Conservation (phyloP, 92 coral and sea anemone genomes). For the Epizoanthus illoricatus region DNA sequence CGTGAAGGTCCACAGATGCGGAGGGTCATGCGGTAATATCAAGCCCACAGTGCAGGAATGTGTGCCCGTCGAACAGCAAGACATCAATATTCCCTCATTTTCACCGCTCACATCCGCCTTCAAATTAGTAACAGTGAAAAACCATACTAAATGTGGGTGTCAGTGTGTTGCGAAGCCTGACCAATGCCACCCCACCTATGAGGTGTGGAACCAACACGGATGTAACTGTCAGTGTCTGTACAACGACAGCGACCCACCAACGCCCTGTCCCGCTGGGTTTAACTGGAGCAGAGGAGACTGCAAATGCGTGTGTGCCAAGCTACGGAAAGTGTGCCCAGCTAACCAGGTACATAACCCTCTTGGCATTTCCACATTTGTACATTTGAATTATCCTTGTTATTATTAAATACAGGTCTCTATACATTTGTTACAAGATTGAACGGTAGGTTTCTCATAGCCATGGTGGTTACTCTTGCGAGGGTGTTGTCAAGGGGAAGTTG, state of each 20-base stretch:
- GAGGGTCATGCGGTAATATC: conserved; percentile 58
- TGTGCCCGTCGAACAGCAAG: conserved; percentile 41
- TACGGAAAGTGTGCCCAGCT: conserved; percentile 54
- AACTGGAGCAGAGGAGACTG: conserved; percentile 56
- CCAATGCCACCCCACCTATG: conserved; percentile 27
- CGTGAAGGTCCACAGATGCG: conserved; percentile 68
- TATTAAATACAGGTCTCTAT: too few species aligned
- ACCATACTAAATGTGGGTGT: conserved; percentile 56
- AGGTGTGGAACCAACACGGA: conserved; percentile 34
- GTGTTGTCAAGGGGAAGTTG: too few species aligned
- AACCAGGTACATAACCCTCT: conserved; percentile 48
- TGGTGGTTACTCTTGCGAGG: too few species aligned
- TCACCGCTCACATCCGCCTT: background rate
- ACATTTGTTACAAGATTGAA: too few species aligned
- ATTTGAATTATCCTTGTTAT: too few species aligned
- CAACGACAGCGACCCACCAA: conserved; percentile 28
- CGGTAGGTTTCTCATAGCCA: too few species aligned
- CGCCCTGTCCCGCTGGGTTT: conserved; percentile 32
- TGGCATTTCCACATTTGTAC: background rate
- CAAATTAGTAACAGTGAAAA: background rate
- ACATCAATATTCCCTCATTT: background rate
- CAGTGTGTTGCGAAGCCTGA: conserved; percentile 51
- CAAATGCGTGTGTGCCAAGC: conserved; percentile 58
- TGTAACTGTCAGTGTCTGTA: conserved; percentile 47
- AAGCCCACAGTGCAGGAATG: conserved; percentile 59